Evolutionary conservation across 2,888 invertebrate species (phyloP).

Genomic region (Hydraecia micacea): DNA sequence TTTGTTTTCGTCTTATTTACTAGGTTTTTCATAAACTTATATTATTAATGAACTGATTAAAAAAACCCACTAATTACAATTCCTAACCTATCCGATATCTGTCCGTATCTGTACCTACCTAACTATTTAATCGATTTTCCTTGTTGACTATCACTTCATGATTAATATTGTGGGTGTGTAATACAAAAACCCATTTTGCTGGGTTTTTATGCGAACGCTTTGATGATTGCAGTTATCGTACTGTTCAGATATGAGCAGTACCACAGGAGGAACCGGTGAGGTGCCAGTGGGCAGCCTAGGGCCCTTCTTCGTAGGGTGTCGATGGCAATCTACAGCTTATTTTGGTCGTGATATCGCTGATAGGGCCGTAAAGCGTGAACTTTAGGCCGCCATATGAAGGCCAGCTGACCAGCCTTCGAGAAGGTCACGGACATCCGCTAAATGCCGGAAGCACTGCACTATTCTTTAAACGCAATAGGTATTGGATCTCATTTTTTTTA

Average conservation of each 20-base stretch:
- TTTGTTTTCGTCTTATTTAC: neutral
- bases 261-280: neutral
- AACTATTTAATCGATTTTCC: slow-evolving; percentile 4
- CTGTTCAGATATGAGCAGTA: neutral
- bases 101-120: neutral
- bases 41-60: slow-evolving; percentile 10
- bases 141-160: neutral
- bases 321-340: too few relatives aligned
- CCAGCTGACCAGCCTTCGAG: too few relatives aligned
- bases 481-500: too few relatives aligned
- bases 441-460: neutral
- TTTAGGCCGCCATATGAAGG: neutral
- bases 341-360: neutral
- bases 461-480: neutral
- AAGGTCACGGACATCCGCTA: neutral
- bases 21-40: neutral
- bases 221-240: neutral
- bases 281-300: neutral
- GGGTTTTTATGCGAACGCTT: neutral
- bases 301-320: too few relatives aligned
- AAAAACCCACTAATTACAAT: slow-evolving; percentile 7
- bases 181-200: slow-evolving; percentile 12
- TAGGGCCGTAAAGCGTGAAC: neutral
- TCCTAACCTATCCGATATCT: too few relatives aligned
- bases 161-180: slow-evolving; percentile 5